Percentiles rank a stretch among this genome's conserved stretches.
phyloP scores from a whole-genome alignment of 2,888 invertebrate species.

The Serrognathus titanus region DNA sequence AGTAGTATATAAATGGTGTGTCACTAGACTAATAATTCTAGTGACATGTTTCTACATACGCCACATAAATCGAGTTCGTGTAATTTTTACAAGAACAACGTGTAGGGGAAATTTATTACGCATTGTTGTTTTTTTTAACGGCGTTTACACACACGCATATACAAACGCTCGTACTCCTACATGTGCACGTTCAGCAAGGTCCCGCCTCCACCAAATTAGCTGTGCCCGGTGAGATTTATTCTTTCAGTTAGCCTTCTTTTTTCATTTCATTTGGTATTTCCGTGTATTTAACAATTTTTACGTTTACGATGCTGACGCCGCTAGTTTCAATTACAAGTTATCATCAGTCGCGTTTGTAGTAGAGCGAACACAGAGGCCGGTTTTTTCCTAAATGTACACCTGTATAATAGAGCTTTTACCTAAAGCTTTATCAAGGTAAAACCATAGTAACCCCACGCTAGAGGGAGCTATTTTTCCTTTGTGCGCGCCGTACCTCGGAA shows the following conservation, averaged over 20 bases:
- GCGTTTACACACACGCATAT: too few relatives aligned
- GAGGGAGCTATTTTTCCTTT: slow-evolving; percentile 34
- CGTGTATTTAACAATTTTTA: background rate
- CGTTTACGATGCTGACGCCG: background rate
- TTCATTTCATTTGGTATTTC: background rate
- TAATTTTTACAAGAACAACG: too few relatives aligned
- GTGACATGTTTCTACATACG: too few relatives aligned
- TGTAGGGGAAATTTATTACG: too few relatives aligned
- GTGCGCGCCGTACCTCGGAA: slow-evolving; percentile 31
- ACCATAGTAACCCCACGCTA: slow-evolving; percentile 36
- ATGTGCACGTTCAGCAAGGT: too few relatives aligned
- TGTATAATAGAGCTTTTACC: slow-evolving; percentile 26
- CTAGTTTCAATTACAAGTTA: slow-evolving; percentile 12
- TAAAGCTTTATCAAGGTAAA: slow-evolving; percentile 30
- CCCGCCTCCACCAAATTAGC: too few relatives aligned
- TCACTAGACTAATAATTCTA: too few relatives aligned
- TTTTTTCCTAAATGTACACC: slow-evolving; percentile 21
- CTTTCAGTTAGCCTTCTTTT: background rate
- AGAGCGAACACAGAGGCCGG: background rate
- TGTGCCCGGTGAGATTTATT: too few relatives aligned
- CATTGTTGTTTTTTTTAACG: too few relatives aligned
- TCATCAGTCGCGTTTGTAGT: slow-evolving; percentile 3
- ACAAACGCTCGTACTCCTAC: too few relatives aligned
- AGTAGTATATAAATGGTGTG: too few relatives aligned
- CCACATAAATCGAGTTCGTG: too few relatives aligned